Evolutionary conservation across 2,113 vertebrate genomes (phyloP).

Genomic region (Sebastes fasciatus): DNA sequence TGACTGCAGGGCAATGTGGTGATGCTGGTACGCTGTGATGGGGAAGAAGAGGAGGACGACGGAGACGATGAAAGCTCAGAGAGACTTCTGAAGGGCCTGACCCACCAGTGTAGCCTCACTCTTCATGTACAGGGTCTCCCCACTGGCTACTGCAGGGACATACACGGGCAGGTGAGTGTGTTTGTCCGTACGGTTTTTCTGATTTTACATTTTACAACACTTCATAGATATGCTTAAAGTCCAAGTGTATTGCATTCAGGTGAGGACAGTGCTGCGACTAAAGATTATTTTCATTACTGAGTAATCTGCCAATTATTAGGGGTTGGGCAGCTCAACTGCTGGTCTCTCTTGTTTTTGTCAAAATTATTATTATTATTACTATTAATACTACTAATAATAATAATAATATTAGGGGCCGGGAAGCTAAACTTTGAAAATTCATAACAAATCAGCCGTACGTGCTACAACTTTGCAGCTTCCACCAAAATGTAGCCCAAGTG

Average conservation of each 20-base stretch:
- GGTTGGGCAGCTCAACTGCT: too few species aligned
- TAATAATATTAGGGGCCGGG: too few species aligned
- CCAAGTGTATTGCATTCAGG: neutral
- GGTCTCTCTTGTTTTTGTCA: too few species aligned
- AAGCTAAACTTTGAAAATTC: too few species aligned
- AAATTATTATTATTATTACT: too few species aligned
- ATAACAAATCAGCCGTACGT: too few species aligned
- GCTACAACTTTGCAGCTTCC: too few species aligned
- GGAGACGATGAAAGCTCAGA: constrained; percentile 78
- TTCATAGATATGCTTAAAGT: neutral
- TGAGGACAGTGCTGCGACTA: neutral
- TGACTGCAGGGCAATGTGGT: constrained; percentile 89
- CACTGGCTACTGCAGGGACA: constrained; percentile 94
- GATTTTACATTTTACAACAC: neutral
- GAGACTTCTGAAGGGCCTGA: constrained; percentile 85
- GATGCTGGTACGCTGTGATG: constrained; percentile 85
- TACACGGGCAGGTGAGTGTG: constrained; percentile 91
- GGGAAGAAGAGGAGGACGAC: constrained; percentile 65
- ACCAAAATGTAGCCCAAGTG: too few species aligned
- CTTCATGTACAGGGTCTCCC: constrained; percentile 89
- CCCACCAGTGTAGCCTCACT: constrained; percentile 89
- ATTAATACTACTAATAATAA: too few species aligned
- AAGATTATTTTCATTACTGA: neutral
- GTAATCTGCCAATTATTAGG: neutral
- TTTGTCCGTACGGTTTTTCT: neutral